Evolutionary conservation across 1,140 invertebrate genomes (phyloP).

Genomic region (Pseudomyrmex gracilis): DNA sequence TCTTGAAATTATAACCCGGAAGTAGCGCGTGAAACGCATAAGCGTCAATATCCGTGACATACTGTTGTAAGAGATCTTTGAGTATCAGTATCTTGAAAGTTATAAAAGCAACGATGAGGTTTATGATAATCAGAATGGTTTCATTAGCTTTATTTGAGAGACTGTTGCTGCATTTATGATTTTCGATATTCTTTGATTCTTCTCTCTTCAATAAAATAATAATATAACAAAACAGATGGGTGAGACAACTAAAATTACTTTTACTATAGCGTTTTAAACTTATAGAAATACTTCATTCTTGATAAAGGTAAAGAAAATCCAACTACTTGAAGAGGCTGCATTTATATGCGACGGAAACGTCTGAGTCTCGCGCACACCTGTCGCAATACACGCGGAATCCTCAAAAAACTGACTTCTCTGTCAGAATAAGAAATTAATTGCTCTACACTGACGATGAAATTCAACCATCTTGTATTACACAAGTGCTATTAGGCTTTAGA

Average conservation of each 20-base stretch:
- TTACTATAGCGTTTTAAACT: neutral
- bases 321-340: slow-evolving; percentile 5
- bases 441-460: slow-evolving; percentile 9
- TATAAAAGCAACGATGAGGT: neutral
- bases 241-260: neutral
- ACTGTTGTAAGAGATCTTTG: neutral
- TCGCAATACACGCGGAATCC: neutral
- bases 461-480: slow-evolving; percentile 13
- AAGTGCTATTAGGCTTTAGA: slow-evolving; percentile 9
- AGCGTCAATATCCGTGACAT: neutral
- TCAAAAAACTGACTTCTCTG: slow-evolving; percentile 33
- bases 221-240: neutral
- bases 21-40: slow-evolving; percentile 12
- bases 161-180: neutral
- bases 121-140: too few relatives aligned
- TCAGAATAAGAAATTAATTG: slow-evolving; percentile 30
- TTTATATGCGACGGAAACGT: neutral
- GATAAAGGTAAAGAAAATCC: slow-evolving; percentile 8
- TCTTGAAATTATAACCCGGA: slow-evolving; percentile 41
- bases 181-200: neutral
- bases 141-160: too few relatives aligned
- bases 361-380: neutral
- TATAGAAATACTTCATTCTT: neutral
- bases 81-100: slow-evolving; percentile 15
- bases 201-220: neutral